A percentile compares a stretch with the other conserved stretches of the same genome.
Evolutionary conservation across 2,888 invertebrate species (phyloP).

Genomic region (Galerucella nymphaeae): DNA sequence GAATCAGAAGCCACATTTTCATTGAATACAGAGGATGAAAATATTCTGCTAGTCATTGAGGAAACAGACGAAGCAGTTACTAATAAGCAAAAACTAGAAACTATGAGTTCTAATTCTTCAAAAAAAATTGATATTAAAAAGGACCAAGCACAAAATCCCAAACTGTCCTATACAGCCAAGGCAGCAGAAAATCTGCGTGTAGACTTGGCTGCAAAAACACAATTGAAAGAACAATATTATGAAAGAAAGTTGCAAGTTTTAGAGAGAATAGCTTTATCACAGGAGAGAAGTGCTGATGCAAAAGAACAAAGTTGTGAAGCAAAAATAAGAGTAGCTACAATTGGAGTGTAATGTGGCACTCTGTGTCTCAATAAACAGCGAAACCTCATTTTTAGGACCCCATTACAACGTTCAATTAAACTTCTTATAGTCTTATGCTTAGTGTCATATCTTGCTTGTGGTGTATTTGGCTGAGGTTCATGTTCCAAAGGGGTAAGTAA

Average conservation of each 20-base stretch:
- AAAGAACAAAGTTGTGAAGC: neutral
- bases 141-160: neutral
- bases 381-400: constrained; percentile 40
- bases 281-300: neutral
- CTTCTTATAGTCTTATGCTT: constrained; percentile 24
- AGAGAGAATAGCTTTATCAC: neutral
- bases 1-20: neutral
- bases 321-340: constrained; percentile 3
- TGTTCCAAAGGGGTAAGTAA: neutral
- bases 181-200: neutral
- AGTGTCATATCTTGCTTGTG: constrained; percentile 30
- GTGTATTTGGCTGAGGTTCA: neutral
- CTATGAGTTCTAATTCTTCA: neutral
- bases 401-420: constrained; percentile 40
- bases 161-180: neutral
- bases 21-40: neutral
- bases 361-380: constrained; percentile 38
- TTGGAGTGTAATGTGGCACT: constrained; percentile 34
- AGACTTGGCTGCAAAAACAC: neutral
- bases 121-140: neutral
- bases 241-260: neutral
- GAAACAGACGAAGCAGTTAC: neutral
- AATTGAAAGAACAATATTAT: neutral
- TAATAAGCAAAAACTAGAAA: neutral
- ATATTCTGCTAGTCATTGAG: constrained; percentile 1